A percentile compares a stretch with the other conserved stretches of the same genome.
Conservation (phyloP, 2,797 vertebrate genomes). For the Myoxocephalus aenaeus region DNA sequence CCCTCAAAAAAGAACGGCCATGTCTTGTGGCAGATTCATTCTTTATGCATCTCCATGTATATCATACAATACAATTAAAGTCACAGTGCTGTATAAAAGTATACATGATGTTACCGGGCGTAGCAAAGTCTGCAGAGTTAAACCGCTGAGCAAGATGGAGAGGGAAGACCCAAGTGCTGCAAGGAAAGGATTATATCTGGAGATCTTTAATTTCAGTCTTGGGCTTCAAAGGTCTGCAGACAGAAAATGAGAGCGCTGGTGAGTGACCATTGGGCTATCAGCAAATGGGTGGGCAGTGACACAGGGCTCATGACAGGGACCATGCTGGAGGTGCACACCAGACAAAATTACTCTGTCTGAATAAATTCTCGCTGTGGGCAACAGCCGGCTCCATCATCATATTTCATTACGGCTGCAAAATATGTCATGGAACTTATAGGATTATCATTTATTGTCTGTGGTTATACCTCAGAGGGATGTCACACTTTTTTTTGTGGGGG, state of each 20-base stretch:
- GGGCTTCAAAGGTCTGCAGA: constrained; percentile 74
- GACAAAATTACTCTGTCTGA: constrained; percentile 63
- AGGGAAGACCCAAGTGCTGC: constrained; percentile 54
- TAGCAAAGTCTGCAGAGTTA: constrained; percentile 48
- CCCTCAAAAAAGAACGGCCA: background rate
- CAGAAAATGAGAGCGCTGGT: constrained; percentile 75
- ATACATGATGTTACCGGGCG: background rate
- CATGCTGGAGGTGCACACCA: constrained; percentile 63
- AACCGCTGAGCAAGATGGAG: constrained; percentile 68
- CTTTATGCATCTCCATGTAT: background rate
- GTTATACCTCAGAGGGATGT: constrained; percentile 14
- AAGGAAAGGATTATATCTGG: constrained; percentile 74
- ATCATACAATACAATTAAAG: background rate
- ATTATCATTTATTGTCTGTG: constrained; percentile 30
- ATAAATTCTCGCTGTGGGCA: constrained; percentile 65
- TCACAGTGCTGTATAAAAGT: background rate
- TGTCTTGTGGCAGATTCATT: background rate
- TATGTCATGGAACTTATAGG: constrained; percentile 18
- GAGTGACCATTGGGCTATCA: constrained; percentile 79
- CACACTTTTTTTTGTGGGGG: constrained; percentile 6
- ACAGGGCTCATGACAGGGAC: constrained; percentile 70
- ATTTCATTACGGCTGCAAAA: constrained; percentile 46
- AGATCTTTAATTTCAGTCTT: constrained; percentile 83
- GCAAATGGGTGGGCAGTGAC: constrained; percentile 78
- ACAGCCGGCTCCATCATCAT: constrained; percentile 28